phyloP scores from a whole-genome alignment of 2,888 invertebrate genomes.

The Dysmachus trigonus region DNA sequence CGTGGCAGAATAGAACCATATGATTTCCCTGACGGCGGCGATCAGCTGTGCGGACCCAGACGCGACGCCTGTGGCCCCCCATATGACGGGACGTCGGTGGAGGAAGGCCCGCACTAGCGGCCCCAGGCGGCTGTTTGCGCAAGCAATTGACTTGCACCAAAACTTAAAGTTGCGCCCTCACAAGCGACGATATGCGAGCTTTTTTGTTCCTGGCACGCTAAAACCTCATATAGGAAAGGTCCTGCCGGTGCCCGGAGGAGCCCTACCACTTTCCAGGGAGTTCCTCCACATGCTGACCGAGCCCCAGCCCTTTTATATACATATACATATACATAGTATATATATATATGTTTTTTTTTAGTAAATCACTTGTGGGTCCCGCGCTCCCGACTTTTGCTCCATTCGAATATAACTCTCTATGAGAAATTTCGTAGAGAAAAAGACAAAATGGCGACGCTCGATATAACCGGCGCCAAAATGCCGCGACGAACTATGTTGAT shows the following conservation, averaged over 20 bases:
- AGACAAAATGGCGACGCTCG: conserved; percentile 49
- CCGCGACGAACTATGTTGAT: conserved; percentile 50
- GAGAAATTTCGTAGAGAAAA: conserved; percentile 38
- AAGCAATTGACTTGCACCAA: conserved; percentile 42
- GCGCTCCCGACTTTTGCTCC: not conserved
- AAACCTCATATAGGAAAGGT: no score
- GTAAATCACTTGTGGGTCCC: conserved; percentile 16
- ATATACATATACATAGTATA: no score
- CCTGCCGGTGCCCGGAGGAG: no score
- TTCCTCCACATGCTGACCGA: no score
- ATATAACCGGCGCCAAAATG: conserved; percentile 49
- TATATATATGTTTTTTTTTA: not conserved
- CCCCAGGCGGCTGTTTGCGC: conserved; percentile 24
- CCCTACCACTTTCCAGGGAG: not conserved
- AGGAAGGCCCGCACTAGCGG: not conserved
- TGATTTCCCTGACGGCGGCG: conserved; percentile 32
- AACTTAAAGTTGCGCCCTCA: not conserved
- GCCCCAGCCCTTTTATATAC: not conserved
- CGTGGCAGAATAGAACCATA: conserved; percentile 41
- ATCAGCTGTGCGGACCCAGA: conserved; percentile 25
- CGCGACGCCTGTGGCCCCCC: not conserved
- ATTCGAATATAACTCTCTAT: not conserved
- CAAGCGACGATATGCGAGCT: not conserved
- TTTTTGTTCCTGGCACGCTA: conserved; percentile 1
- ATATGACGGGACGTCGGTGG: not conserved